Evolutionary conservation across 53 echinoderm and acorn worm species (phyloP), one percentile per base, ranked within the genome.

Genomic region (Apostichopus leukothele): DNA sequence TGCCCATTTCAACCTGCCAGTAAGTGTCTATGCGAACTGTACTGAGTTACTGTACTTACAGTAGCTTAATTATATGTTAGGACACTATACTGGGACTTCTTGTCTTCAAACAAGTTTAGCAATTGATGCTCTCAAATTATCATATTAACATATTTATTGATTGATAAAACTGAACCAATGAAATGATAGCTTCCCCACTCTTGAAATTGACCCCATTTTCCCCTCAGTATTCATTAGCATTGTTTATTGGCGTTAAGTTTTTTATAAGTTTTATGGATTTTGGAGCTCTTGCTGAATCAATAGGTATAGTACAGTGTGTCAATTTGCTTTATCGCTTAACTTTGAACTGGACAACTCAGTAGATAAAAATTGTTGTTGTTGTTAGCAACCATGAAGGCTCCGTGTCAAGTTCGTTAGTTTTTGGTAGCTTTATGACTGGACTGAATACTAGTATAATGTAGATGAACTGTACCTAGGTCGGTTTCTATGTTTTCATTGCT

Each of bases 301-400:
- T 63, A 16, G 63, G 12, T 63, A 16, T 63, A 16, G 57, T 0
- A 39, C 39, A 39, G 39, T 39, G 39, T 39, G 68, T 27, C 27
- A 85, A 79, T 79, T 85, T 61, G 63, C 22, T 85, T 39, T 68
- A 11, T 11, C 55, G 39, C 18, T 85, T 26, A 68, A 68, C 86
- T 68, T 85, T 66, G 86, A 66, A 66, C 86, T 61, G 55, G 63
- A 57, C 22, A 26, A 26, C 67, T 60, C 57, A 12, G 50, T 50
- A n/a, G 86, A 85, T 53, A 66, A 39, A 67, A 21, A 39, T 3
- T 39, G 39, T 39, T 39, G 39, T 66, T 85, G 85, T 85, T 66
- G 63, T 85, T 85, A 85, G 63, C 68, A 85, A 66, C 86, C 39
- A 20, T 8, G 3, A 39, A 19, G n/a, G 50, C 51, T 52, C 18